phyloP scores from a whole-genome alignment of 2,113 vertebrate genomes.

The Nipponia nippon region DNA sequence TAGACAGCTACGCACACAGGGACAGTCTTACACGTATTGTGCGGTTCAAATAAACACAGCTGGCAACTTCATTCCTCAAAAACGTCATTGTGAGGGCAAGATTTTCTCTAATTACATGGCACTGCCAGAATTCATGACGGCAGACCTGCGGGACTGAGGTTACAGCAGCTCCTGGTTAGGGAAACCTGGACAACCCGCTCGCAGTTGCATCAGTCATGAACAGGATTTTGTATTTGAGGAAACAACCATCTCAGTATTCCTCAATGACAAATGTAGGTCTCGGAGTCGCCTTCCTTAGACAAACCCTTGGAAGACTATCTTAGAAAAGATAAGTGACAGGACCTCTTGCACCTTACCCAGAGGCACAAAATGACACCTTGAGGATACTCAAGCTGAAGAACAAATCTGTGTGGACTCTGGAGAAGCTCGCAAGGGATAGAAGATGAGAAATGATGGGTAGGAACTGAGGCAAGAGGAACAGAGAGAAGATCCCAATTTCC shows the following conservation, averaged over 20 bases:
- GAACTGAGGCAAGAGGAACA: neutral
- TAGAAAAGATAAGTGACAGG: neutral
- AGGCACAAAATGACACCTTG: neutral
- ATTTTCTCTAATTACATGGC: rapidly evolving
- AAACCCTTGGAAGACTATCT: neutral
- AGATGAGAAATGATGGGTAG: neutral
- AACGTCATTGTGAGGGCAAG: neutral
- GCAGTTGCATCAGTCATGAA: rapidly evolving
- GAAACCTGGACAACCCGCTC: rapidly evolving
- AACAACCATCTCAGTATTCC: neutral
- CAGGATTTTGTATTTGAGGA: neutral
- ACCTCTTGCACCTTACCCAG: neutral
- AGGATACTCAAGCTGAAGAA: neutral
- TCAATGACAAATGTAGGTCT: neutral
- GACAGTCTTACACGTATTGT: neutral
- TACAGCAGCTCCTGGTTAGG: neutral
- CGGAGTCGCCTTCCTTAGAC: neutral
- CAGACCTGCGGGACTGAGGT: rapidly evolving
- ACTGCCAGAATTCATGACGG: rapidly evolving
- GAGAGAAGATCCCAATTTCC: neutral
- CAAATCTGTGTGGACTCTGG: neutral
- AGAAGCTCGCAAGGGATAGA: neutral
- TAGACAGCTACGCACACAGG: neutral
- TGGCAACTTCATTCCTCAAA: neutral
- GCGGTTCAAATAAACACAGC: neutral